phyloP scores from a whole-genome alignment of 2,113 vertebrate genomes.

The Pseudorhombus dupliciocellatus region DNA sequence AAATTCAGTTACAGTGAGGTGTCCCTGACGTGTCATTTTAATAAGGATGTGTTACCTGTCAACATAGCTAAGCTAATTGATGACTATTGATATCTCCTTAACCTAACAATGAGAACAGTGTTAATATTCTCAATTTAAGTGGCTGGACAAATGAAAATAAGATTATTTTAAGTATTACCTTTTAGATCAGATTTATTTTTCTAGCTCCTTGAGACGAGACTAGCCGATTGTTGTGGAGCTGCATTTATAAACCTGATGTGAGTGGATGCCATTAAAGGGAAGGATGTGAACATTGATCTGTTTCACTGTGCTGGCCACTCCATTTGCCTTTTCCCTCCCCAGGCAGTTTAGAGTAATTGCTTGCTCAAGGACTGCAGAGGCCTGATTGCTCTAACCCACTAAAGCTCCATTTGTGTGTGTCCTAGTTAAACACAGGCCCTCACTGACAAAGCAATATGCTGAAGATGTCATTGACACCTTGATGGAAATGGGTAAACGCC shows the following conservation, averaged over 20 bases:
- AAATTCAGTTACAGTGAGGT: too few relatives aligned
- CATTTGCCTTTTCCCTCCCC: slow-evolving; percentile 37
- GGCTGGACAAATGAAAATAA: not conserved
- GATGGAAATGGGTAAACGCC: not conserved
- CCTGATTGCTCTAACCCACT: slow-evolving; percentile 50
- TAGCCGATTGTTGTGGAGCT: not conserved
- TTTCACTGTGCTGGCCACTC: slow-evolving; percentile 44
- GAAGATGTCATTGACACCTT: slow-evolving; percentile 11
- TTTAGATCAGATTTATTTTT: too few relatives aligned
- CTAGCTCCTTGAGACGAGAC: not conserved
- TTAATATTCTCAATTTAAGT: not conserved
- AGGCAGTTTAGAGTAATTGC: slow-evolving; percentile 57
- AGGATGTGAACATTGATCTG: slow-evolving; percentile 58
- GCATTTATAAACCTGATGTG: not conserved
- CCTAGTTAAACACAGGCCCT: slow-evolving; percentile 27
- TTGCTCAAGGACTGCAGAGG: slow-evolving; percentile 54
- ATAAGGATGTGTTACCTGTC: too few relatives aligned
- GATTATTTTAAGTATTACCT: too few relatives aligned
- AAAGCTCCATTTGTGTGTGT: slow-evolving; percentile 40
- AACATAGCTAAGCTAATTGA: too few relatives aligned
- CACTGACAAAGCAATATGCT: slow-evolving; percentile 16
- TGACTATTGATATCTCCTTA: too few relatives aligned
- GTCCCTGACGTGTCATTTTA: too few relatives aligned
- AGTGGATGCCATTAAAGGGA: slow-evolving; percentile 35
- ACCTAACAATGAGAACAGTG: too few relatives aligned